These are phyloP conservation scores for Rachycentron canadum DNA, from an alignment of 2,797 vertebrate genomes.

Conservation along the genomic window DNA sequence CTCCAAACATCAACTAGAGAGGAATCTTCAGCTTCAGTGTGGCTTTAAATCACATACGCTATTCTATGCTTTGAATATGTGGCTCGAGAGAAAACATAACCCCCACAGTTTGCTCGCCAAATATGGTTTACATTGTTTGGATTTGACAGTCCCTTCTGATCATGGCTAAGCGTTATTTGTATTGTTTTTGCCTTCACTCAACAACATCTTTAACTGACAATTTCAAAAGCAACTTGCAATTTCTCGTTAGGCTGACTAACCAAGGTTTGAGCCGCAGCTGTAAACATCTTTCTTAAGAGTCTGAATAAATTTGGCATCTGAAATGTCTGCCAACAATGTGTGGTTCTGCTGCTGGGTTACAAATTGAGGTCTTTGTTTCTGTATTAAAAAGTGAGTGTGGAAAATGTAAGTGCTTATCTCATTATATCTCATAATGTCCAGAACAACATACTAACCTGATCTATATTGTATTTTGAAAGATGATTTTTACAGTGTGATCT, in stretches of 20 bases:
- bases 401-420: not conserved
- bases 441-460: slow-evolving; percentile 25
- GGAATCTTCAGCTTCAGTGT: not conserved
- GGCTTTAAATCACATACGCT: not conserved
- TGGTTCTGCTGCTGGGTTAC: slow-evolving; percentile 4
- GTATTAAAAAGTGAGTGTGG: not conserved
- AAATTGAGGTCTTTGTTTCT: not conserved
- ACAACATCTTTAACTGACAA: slow-evolving; percentile 30
- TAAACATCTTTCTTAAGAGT: slow-evolving; percentile 47
- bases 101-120: slow-evolving; percentile 63
- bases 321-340: slow-evolving; percentile 18
- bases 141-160: slow-evolving; percentile 43
- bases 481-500: slow-evolving; percentile 37
- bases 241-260: slow-evolving; percentile 23
- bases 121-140: slow-evolving; percentile 53
- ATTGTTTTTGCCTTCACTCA: slow-evolving; percentile 49
- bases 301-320: slow-evolving; percentile 29
- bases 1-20: slow-evolving; percentile 33
- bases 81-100: slow-evolving; percentile 56
- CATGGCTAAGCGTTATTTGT: slow-evolving; percentile 22
- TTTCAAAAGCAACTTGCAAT: slow-evolving; percentile 33
- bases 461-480: slow-evolving; percentile 59
- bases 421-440: not conserved
- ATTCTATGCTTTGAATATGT: slow-evolving; percentile 27
- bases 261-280: slow-evolving; percentile 17